Evolutionary conservation across 2,888 invertebrate genomes (phyloP).

Genomic region (Phlogophora meticulosa): DNA sequence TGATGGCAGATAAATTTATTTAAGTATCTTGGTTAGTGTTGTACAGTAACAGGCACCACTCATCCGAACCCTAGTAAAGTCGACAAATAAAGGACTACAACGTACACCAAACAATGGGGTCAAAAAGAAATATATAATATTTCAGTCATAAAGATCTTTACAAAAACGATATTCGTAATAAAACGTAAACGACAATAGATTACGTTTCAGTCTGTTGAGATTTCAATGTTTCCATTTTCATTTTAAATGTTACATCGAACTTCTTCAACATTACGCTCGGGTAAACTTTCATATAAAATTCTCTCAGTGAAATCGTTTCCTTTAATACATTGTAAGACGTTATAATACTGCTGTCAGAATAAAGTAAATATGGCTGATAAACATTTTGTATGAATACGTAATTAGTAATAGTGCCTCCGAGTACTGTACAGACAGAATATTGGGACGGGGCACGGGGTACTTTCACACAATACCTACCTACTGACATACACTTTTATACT

Average conservation of each 20-base stretch:
- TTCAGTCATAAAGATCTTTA: slow-evolving; percentile 19
- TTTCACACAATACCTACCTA: too few relatives aligned
- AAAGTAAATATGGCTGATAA: neutral
- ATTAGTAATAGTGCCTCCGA: neutral
- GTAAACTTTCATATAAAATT: slow-evolving; percentile 43
- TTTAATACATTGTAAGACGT: slow-evolving; percentile 23
- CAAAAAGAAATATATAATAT: slow-evolving; percentile 27
- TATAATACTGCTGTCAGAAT: slow-evolving; percentile 15
- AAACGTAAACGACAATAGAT: slow-evolving; percentile 45
- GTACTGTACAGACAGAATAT: too few relatives aligned
- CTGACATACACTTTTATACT: too few relatives aligned
- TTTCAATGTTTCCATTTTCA: slow-evolving; percentile 51
- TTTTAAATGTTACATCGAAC: slow-evolving; percentile 48
- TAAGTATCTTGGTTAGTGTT: neutral
- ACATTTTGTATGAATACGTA: neutral
- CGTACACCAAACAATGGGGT: slow-evolving; percentile 26
- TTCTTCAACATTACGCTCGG: slow-evolving; percentile 32
- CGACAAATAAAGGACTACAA: slow-evolving; percentile 22
- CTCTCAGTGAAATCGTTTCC: slow-evolving; percentile 37
- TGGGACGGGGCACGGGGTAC: too few relatives aligned
- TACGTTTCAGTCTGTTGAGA: slow-evolving; percentile 48
- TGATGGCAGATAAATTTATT: too few relatives aligned
- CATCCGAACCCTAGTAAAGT: slow-evolving; percentile 2
- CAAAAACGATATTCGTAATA: slow-evolving; percentile 18
- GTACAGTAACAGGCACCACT: neutral